Evolutionary conservation across 37 sponge, comb jelly and placozoan genomes (phyloP), one percentile per base, ranked within the genome.

Genomic region (Chondrilla cf. caribensis): DNA sequence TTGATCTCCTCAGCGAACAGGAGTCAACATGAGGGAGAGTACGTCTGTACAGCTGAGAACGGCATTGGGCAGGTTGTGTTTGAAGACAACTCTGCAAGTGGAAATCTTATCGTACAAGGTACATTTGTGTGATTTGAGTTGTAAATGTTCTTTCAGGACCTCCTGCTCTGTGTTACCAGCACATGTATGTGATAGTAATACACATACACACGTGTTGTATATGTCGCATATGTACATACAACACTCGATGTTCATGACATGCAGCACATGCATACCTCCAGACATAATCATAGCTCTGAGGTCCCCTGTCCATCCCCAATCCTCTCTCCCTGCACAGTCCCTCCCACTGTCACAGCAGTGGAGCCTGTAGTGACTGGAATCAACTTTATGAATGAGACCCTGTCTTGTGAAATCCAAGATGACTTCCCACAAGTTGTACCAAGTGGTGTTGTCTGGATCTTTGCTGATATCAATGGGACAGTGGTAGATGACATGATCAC

Each of bases 101-200:
- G 79, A 14, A 71, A 28, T 0, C 79, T 87, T 72, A 87, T 78
- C 26, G 83, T 87, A 58, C 83, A 87, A 83, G 83, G 84, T 84
- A 60, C 33, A 29, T 54, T 40, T 38, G 51, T 47, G 51, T 47
- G 51, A 11, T 6, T 47, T 6, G n/a, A n/a, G n/a, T n/a, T n/a
- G n/a, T n/a, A n/a, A n/a, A n/a, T n/a, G n/a, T n/a, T n/a, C n/a
- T n/a, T n/a, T n/a, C n/a, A n/a, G n/a, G n/a, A n/a, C n/a, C n/a
- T n/a, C n/a, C n/a, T n/a, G n/a, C n/a, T n/a, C n/a, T n/a, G n/a
- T n/a, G n/a, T n/a, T n/a, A n/a, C n/a, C n/a, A n/a, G n/a, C n/a
- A n/a, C n/a, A n/a, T n/a, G n/a, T n/a, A n/a, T 47, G 51, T 47
- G 51, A 14, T 6, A 47, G 51, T 11, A 14, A 11, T 47, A 47